Evolutionary conservation across 1,140 invertebrate species (phyloP).

Genomic region (Ganaspis sp.): DNA sequence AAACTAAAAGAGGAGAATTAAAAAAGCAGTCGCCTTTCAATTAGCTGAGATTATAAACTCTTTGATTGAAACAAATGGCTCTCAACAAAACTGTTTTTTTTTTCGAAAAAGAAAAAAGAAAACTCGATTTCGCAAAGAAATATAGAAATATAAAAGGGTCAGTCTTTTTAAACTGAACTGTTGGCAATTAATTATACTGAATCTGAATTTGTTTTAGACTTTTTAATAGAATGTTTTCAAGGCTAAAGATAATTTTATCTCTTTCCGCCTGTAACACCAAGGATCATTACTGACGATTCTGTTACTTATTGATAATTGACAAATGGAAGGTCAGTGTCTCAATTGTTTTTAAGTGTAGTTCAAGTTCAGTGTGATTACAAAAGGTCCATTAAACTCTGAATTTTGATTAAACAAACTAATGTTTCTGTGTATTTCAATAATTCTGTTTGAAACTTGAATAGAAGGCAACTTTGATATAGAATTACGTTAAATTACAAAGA

Average conservation of each 20-base stretch:
- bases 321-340: slow-evolving; percentile 43
- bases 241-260: slow-evolving; percentile 1
- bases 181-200: neutral
- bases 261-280: neutral
- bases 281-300: slow-evolving; percentile 32
- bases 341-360: slow-evolving; percentile 58
- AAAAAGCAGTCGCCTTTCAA: neutral
- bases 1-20: neutral
- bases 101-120: neutral
- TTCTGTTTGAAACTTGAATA: too few species aligned
- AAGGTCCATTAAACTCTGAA: neutral
- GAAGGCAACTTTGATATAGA: too few species aligned
- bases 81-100: neutral
- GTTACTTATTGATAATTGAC: slow-evolving; percentile 36
- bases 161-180: neutral
- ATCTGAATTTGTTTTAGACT: neutral
- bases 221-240: slow-evolving; percentile 2
- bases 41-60: neutral
- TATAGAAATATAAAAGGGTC: neutral
- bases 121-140: neutral
- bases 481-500: too few species aligned
- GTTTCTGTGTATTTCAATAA: too few species aligned
- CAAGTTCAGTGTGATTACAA: slow-evolving; percentile 47
- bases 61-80: neutral
- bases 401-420: neutral